Evolutionary conservation across 2,888 invertebrate species (phyloP).

Genomic region (Thyatira batis): DNA sequence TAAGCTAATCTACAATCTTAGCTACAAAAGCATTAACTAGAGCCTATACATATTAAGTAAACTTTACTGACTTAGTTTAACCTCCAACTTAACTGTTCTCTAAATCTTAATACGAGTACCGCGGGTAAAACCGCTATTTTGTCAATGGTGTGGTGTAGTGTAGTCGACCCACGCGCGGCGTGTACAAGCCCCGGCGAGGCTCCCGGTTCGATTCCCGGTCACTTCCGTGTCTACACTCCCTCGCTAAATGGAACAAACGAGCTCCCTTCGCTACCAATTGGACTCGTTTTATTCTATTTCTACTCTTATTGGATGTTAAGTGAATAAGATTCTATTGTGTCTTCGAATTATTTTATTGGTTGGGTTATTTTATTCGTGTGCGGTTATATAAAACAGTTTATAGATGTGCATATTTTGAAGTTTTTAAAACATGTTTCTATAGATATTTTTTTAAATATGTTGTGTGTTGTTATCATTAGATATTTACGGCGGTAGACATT

Average conservation of each 20-base stretch:
- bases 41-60: neutral
- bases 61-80: neutral
- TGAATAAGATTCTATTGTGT: neutral
- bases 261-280: constrained; percentile 28
- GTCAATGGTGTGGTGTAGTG: constrained; percentile 52
- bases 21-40: too few species aligned
- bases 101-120: constrained; percentile 30
- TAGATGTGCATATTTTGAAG: too few species aligned
- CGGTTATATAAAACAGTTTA: too few species aligned
- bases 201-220: constrained; percentile 29
- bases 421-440: too few species aligned
- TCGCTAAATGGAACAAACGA: constrained; percentile 46
- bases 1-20: too few species aligned
- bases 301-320: constrained; percentile 20
- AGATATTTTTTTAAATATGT: too few species aligned
- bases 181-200: constrained; percentile 55
- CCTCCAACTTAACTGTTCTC: constrained; percentile 38
- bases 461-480: too few species aligned
- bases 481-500: too few species aligned
- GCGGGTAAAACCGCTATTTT: constrained; percentile 46
- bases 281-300: constrained; percentile 29
- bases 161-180: constrained; percentile 62
- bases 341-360: neutral
- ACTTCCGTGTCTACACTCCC: constrained; percentile 48
- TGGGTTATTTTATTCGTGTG: neutral